A percentile compares a stretch with the other conserved stretches of the same genome.
Evolutionary conservation across 2,797 vertebrate species (phyloP).

Genomic region (Tadarida brasiliensis): DNA sequence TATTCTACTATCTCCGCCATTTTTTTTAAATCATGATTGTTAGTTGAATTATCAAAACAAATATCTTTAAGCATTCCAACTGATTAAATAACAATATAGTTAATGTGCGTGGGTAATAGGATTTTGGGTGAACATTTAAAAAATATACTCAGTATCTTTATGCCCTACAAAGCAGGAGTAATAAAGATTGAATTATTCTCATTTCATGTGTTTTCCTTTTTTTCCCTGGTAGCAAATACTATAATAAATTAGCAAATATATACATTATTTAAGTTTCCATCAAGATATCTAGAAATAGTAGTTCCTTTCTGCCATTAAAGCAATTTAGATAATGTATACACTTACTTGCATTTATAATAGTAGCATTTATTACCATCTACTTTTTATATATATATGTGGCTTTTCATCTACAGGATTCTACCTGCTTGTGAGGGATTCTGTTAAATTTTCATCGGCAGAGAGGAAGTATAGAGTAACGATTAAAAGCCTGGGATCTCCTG

Average conservation of each 20-base stretch:
- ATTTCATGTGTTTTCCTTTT: not conserved
- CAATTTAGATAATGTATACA: slow-evolving; percentile 53
- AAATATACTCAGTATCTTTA: slow-evolving; percentile 39
- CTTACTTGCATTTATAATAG: slow-evolving; percentile 26
- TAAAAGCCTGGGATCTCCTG: not conserved
- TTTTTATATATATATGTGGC: slow-evolving; percentile 23
- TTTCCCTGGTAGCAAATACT: not conserved
- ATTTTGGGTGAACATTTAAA: slow-evolving; percentile 36
- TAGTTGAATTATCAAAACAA: slow-evolving; percentile 53
- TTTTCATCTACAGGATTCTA: slow-evolving; percentile 4
- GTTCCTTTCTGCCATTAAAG: slow-evolving; percentile 41
- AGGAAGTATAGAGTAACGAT: not conserved
- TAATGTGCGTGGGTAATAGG: not conserved
- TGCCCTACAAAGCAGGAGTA: not conserved
- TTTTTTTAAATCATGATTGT: not conserved
- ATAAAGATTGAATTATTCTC: slow-evolving; percentile 35
- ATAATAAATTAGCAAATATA: slow-evolving; percentile 39
- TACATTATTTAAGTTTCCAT: slow-evolving; percentile 51
- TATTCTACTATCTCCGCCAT: not conserved
- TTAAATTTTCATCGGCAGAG: not conserved
- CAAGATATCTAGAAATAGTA: slow-evolving; percentile 57
- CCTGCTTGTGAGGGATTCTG: not conserved
- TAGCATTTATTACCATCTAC: slow-evolving; percentile 5
- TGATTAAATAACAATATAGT: slow-evolving; percentile 32
- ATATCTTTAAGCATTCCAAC: slow-evolving; percentile 24